Evolutionary conservation across 2,797 vertebrate genomes (phyloP), one percentile per base, ranked within the genome.

Genomic region (Atherinosoma microstoma): DNA sequence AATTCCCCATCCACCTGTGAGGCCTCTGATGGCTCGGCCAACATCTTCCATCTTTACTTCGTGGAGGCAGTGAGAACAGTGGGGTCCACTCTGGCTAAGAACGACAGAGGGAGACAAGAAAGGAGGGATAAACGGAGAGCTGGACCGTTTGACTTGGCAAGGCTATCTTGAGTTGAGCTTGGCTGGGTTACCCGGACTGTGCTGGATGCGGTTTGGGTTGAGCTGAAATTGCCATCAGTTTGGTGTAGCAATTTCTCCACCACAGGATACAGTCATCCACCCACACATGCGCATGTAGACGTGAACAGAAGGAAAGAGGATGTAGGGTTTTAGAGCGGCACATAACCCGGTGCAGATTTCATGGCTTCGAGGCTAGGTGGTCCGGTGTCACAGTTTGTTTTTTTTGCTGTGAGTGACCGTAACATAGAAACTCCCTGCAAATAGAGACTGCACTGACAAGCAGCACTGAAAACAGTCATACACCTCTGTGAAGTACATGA

Each of bases 111-210:
- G 45, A 22, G 59, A 49, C 32, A 9, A 51, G 58, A 60, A 16
- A 9, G 47, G 62, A 71, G 27, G 20, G 40, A 80, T 34, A 42
- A 67, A 54, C 65, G 40, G 67, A 80, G 70, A 85, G 85, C 86
- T 80, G 86, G 87, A 86, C 81, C 49, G 54, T 79, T 84, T 57
- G 83, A 88, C 84, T 86, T 87, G 82, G 87, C 85, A 82, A 87
- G 85, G 85, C 88, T 85, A 69, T 87, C 83, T 87, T 86, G 85
- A 90, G 89, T 89, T 86, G 87, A 92, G 88, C 88, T 92, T 90
- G 88, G 86, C 89, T 85, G 76, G 70, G 72, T 87, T 64, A 75
- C 82, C 84, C 73, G 87, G 81, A 84, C 82, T 73, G 84, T 76
- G 78, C 76, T 70, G 77, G 72, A 71, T 76, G 49, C 40, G 70